These are phyloP conservation scores for Lepus oiostolus DNA, from an alignment of 2,797 vertebrate species.

Conservation along the genomic window DNA sequence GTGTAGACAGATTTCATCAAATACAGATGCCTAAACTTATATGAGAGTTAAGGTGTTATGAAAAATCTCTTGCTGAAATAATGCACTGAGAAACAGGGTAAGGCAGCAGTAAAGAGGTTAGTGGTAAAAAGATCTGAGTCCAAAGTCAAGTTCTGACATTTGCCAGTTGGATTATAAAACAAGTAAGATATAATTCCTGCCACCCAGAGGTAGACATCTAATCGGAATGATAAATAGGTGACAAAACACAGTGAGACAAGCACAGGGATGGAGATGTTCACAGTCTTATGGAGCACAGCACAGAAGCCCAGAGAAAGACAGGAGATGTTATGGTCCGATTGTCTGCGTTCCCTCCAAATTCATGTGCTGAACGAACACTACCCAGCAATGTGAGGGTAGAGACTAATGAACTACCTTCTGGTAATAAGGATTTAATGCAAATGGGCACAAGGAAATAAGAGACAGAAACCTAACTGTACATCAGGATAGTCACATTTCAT, in stretches of 20 bases:
- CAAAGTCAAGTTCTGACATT: slow-evolving; percentile 51
- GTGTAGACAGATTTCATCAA: slow-evolving; percentile 9
- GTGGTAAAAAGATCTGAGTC: slow-evolving; percentile 28
- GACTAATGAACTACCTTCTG: too few relatives aligned
- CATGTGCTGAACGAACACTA: too few relatives aligned
- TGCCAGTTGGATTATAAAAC: slow-evolving; percentile 21
- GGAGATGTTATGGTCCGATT: background rate
- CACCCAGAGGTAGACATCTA: background rate
- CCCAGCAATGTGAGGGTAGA: too few relatives aligned
- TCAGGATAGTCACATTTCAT: too few relatives aligned
- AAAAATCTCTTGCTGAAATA: background rate
- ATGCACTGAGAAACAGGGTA: background rate
- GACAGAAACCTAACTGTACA: too few relatives aligned
- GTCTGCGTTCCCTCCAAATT: background rate
- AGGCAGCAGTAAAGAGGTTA: slow-evolving; percentile 9
- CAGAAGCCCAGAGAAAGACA: background rate
- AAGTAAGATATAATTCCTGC: background rate
- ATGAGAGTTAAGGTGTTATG: background rate
- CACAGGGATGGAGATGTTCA: background rate
- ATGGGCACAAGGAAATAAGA: too few relatives aligned
- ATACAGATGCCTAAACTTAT: background rate
- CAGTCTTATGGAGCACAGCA: background rate
- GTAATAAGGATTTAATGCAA: too few relatives aligned
- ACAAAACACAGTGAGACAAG: background rate
- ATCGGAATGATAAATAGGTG: background rate